These are phyloP conservation scores for Palloptera scutellata DNA, from an alignment of 2,888 invertebrate species.

Conservation along the genomic window DNA sequence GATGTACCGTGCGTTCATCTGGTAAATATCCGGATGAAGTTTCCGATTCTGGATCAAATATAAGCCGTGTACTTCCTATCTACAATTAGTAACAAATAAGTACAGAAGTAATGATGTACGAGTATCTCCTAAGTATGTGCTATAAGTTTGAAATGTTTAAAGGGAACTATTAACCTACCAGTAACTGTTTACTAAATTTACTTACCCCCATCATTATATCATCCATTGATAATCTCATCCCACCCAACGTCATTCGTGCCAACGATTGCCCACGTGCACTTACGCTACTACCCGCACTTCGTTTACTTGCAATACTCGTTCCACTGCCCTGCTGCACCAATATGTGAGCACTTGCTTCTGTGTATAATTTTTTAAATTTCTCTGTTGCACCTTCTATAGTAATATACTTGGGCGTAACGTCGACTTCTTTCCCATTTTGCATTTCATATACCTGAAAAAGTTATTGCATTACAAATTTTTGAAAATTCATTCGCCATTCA, in stretches of 20 bases:
- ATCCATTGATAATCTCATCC: slow-evolving; percentile 50
- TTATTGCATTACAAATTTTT: too few relatives aligned
- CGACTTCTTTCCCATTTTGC: slow-evolving; percentile 39
- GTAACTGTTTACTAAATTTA: background rate
- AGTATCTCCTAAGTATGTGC: background rate
- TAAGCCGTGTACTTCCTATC: slow-evolving; percentile 37
- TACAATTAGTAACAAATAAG: background rate
- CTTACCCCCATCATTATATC: slow-evolving; percentile 42
- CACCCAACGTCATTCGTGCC: slow-evolving; percentile 43
- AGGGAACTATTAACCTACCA: too few relatives aligned
- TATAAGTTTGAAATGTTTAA: background rate
- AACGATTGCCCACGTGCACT: slow-evolving; percentile 35
- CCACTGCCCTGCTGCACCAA: background rate
- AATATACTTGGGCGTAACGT: slow-evolving; percentile 52
- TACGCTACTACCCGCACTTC: background rate
- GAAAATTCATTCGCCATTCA: too few relatives aligned
- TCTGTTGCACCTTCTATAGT: slow-evolving; percentile 14
- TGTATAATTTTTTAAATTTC: slow-evolving; percentile 39
- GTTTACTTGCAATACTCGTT: slow-evolving; percentile 8
- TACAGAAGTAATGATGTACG: background rate
- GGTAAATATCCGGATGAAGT: background rate
- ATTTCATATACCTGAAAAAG: slow-evolving; percentile 44
- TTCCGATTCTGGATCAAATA: slow-evolving; percentile 32
- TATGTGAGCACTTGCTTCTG: slow-evolving; percentile 24
- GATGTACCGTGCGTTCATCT: background rate